Percentiles rank a stretch among this genome's conserved stretches.
phyloP scores from a whole-genome alignment of 2,797 vertebrate species.

The Sitta carolinensis region DNA sequence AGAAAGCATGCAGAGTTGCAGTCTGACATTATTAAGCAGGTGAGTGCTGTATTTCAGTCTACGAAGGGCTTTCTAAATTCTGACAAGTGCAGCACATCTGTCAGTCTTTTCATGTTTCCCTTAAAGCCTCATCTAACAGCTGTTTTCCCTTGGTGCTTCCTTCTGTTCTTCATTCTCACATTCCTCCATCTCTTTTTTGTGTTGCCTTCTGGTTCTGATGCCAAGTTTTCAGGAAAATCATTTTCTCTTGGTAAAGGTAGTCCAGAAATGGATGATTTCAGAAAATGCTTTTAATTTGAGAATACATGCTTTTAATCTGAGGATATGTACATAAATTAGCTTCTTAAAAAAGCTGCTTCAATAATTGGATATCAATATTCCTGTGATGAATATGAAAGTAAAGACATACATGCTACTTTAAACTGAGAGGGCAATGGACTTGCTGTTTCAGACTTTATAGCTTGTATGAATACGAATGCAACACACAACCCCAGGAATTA shows the following conservation, averaged over 20 bases:
- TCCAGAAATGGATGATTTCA: neutral
- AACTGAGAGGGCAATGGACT: neutral
- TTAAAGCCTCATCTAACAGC: neutral
- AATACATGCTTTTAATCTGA: neutral
- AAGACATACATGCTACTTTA: neutral
- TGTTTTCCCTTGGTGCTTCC: neutral
- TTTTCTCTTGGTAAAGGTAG: neutral
- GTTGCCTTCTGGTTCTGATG: neutral
- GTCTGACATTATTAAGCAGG: neutral
- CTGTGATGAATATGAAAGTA: neutral
- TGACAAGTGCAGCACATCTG: slow-evolving; percentile 28
- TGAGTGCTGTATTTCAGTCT: neutral
- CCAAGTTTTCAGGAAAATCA: neutral
- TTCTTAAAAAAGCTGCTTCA: neutral
- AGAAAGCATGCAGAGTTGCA: neutral
- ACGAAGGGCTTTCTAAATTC: neutral
- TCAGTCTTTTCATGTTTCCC: slow-evolving; percentile 20
- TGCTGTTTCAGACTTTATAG: neutral
- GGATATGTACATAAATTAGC: neutral
- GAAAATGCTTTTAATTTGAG: neutral
- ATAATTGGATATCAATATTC: neutral
- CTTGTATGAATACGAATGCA: neutral
- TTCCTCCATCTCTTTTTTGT: neutral
- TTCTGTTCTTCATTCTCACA: neutral
- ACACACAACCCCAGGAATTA: neutral